Percentiles rank a stretch among this genome's conserved stretches.
Evolutionary conservation across 2,888 invertebrate species (phyloP).

Genomic region (Cotesia congregata): DNA sequence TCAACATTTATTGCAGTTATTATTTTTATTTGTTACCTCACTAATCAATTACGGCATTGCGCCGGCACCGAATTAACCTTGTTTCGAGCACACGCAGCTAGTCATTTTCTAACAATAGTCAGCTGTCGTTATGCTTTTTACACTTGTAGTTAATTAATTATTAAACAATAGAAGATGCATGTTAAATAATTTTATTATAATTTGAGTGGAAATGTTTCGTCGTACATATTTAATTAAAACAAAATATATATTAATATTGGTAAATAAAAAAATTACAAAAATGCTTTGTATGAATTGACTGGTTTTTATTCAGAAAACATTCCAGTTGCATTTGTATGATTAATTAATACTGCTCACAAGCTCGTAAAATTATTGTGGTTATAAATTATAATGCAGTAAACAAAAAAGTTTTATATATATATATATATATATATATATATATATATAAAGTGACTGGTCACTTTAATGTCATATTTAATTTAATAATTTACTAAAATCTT

Average conservation of each 20-base stretch:
- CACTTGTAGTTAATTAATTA: not conserved
- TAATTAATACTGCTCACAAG: constrained; percentile 34
- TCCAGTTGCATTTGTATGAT: constrained; percentile 22
- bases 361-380: constrained; percentile 39
- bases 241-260: not conserved
- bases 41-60: not conserved
- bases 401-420: constrained; percentile 66
- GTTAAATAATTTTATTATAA: not conserved
- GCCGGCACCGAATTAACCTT: constrained; percentile 14
- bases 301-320: constrained; percentile 7
- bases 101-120: constrained; percentile 17
- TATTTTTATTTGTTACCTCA: constrained; percentile 6
- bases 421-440: constrained; percentile 56
- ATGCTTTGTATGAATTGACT: not conserved
- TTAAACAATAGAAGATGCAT: not conserved
- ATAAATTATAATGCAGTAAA: constrained; percentile 41
- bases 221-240: not conserved
- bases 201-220: not conserved
- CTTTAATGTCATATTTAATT: too few species aligned
- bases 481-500: constrained; percentile 37
- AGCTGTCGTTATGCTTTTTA: not conserved
- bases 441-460: too few species aligned
- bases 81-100: constrained; percentile 22
- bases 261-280: not conserved
- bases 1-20: not conserved